Conservation (phyloP, 2,888 invertebrate species). For the Euproctis similis region DNA sequence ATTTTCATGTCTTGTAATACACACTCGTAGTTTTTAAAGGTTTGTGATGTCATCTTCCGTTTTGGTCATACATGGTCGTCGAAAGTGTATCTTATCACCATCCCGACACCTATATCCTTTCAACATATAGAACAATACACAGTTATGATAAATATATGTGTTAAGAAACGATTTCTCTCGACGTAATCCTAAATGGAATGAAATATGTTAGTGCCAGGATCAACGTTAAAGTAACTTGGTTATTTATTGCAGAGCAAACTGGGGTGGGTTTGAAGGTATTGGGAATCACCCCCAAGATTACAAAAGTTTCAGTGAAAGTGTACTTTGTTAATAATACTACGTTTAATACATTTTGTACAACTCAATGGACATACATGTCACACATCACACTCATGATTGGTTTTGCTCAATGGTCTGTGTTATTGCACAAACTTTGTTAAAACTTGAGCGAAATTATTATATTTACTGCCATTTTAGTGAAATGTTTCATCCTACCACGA, state of each 20-base stretch:
- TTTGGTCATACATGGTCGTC: no score
- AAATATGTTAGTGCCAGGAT: constrained; percentile 37
- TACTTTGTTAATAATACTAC: constrained; percentile 30
- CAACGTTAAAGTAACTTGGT: constrained; percentile 34
- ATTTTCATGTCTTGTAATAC: no score
- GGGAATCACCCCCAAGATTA: constrained; percentile 30
- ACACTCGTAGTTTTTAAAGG: no score
- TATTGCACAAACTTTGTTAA: constrained; percentile 3
- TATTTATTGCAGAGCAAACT: constrained; percentile 28
- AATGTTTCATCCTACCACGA: background rate
- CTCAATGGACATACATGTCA: constrained; percentile 21
- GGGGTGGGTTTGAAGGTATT: constrained; percentile 21
- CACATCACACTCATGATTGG: constrained; percentile 24
- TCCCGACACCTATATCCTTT: no score
- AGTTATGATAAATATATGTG: no score
- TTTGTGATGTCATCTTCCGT: no score
- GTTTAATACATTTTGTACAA: constrained; percentile 24
- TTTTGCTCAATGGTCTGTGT: constrained; percentile 12
- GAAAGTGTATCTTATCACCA: no score
- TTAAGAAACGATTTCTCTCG: no score
- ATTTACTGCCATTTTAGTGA: background rate
- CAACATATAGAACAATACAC: no score
- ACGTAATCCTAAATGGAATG: constrained; percentile 30
- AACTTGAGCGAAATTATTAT: no score
- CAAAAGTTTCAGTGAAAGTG: constrained; percentile 28